A percentile compares a stretch with the other conserved stretches of the same genome.
Conservation (phyloP, 2,888 invertebrate genomes). For the Bembecia ichneumoniformis region DNA sequence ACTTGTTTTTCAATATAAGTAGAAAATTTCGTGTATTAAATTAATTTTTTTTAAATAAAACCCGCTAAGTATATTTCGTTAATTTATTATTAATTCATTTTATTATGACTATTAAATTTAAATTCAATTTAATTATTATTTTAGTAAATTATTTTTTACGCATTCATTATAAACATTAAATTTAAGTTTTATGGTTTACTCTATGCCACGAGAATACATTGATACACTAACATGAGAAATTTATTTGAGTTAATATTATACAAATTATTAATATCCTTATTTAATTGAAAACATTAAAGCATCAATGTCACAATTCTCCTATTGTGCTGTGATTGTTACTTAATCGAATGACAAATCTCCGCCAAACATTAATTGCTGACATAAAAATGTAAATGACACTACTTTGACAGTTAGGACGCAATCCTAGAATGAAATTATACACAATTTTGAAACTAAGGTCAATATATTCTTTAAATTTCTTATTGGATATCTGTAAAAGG, state of each 20-base stretch:
- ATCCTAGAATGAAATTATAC: constrained; percentile 13
- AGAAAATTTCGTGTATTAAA: no score
- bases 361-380: constrained; percentile 17
- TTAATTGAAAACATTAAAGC: no score
- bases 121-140: neutral
- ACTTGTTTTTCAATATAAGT: neutral
- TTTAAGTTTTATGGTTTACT: no score
- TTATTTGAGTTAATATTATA: no score
- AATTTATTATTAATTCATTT: neutral
- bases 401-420: constrained; percentile 25
- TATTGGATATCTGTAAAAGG: neutral
- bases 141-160: neutral
- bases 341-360: constrained; percentile 22
- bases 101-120: neutral
- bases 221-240: no score
- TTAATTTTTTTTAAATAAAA: neutral
- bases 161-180: no score
- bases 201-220: no score
- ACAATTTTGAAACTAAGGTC: constrained; percentile 6
- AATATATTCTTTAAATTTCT: neutral
- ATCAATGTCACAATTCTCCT: no score
- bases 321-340: constrained; percentile 13
- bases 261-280: no score
- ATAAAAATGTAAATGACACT: constrained; percentile 33
- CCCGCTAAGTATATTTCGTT: no score